phyloP scores from a whole-genome alignment of 2,113 vertebrate genomes.

The Leucopsar rothschildi region DNA sequence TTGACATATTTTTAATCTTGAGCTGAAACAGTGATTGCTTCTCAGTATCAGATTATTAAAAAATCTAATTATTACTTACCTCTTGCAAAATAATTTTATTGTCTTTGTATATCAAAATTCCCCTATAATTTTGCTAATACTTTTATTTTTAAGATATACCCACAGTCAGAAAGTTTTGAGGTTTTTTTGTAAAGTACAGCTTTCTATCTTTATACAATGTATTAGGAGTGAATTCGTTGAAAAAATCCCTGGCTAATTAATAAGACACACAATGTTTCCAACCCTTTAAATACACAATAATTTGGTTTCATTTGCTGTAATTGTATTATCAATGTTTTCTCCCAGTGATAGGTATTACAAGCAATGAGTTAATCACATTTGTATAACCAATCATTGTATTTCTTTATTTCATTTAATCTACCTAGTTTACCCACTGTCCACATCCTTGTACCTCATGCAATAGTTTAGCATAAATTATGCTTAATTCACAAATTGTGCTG shows the following conservation, averaged over 20 bases:
- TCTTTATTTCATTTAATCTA: conserved; percentile 12
- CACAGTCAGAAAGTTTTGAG: background rate
- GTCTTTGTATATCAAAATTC: background rate
- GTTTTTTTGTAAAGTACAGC: background rate
- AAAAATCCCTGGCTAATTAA: background rate
- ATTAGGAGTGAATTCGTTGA: background rate
- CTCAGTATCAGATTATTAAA: background rate
- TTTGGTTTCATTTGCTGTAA: conserved; percentile 9
- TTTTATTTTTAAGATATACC: background rate
- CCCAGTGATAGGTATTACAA: background rate
- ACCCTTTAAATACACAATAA: background rate
- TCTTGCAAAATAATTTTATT: background rate
- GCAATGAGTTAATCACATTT: conserved; percentile 23
- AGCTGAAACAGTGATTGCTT: background rate
- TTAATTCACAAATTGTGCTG: background rate
- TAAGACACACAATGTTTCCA: background rate
- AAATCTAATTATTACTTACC: background rate
- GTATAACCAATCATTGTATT: background rate
- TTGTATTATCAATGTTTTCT: background rate
- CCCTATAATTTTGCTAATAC: background rate
- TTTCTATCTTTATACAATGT: background rate
- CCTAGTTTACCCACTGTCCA: background rate
- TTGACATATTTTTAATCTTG: background rate
- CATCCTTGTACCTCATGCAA: background rate
- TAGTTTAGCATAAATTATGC: background rate